Evolutionary conservation across 2,113 vertebrate species (phyloP).

Genomic region (Glaucidium brasilianum): DNA sequence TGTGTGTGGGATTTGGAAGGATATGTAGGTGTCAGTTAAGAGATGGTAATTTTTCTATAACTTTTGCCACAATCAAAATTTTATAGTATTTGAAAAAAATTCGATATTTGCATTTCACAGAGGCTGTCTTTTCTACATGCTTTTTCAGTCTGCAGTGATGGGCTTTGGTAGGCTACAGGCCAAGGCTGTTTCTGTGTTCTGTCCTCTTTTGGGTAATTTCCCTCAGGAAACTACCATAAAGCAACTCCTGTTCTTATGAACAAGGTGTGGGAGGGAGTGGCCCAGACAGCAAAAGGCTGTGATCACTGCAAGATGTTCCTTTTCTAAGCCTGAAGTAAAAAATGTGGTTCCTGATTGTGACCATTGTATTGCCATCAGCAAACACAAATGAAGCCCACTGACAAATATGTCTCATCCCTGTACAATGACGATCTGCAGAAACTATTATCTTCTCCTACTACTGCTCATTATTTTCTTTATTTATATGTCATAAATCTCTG

Average conservation of each 20-base stretch:
- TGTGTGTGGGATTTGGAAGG: neutral
- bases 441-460: neutral
- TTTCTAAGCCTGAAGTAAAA: neutral
- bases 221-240: neutral
- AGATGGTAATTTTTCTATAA: neutral
- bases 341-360: neutral
- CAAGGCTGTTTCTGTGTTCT: neutral
- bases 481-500: neutral
- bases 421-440: neutral
- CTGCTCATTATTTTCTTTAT: neutral
- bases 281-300: neutral
- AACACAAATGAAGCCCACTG: neutral
- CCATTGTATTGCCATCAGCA: neutral
- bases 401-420: neutral
- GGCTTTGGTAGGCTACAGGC: neutral
- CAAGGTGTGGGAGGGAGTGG: neutral
- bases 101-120: neutral
- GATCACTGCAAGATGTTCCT: neutral
- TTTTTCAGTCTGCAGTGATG: neutral
- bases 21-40: rapidly evolving
- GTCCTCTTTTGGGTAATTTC: neutral
- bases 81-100: neutral
- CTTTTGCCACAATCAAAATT: neutral
- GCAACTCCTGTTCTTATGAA: neutral
- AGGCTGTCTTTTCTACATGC: rapidly evolving